A percentile compares a stretch with the other conserved stretches of the same genome.
These are phyloP conservation scores for Caenorhabditis remanei DNA, from an alignment of 1,140 invertebrate species.

Conservation along the genomic window DNA sequence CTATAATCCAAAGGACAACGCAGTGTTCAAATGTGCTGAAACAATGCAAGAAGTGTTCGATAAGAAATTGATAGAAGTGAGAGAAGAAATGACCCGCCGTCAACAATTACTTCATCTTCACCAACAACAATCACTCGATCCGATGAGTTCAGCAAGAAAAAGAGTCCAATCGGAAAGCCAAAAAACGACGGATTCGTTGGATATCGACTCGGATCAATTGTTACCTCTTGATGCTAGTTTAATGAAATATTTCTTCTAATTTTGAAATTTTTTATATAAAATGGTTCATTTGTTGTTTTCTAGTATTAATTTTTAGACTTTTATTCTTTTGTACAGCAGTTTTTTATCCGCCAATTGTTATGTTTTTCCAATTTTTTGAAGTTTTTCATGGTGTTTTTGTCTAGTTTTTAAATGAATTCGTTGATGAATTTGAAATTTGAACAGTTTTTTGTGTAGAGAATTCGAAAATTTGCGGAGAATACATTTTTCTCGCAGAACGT, in stretches of 20 bases:
- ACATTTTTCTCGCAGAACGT: too few relatives aligned
- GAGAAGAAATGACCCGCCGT: slow-evolving; percentile 39
- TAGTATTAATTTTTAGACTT: not conserved
- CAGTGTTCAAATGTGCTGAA: slow-evolving; percentile 94
- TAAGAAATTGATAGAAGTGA: slow-evolving; percentile 52
- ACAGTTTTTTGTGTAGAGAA: too few relatives aligned
- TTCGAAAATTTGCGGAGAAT: too few relatives aligned
- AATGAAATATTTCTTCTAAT: not conserved
- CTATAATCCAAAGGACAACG: slow-evolving; percentile 93
- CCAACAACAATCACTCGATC: slow-evolving; percentile 3
- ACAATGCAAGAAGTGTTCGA: slow-evolving; percentile 83
- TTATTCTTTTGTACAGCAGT: not conserved
- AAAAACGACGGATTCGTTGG: slow-evolving; percentile 48
- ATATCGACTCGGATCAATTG: slow-evolving; percentile 63
- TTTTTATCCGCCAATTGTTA: not conserved
- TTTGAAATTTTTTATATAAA: not conserved
- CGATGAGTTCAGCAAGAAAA: not conserved
- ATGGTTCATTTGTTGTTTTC: slow-evolving; percentile 14
- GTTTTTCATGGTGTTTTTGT: not conserved
- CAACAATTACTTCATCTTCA: not conserved
- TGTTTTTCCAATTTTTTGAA: not conserved
- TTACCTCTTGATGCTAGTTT: not conserved
- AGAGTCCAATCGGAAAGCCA: slow-evolving; percentile 48
- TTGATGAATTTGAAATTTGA: too few relatives aligned
- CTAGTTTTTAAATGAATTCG: too few relatives aligned